A percentile compares a stretch with the other conserved stretches of the same genome.
Evolutionary conservation across 2,797 vertebrate genomes (phyloP).

Genomic region (Chiroxiphia lanceolata): DNA sequence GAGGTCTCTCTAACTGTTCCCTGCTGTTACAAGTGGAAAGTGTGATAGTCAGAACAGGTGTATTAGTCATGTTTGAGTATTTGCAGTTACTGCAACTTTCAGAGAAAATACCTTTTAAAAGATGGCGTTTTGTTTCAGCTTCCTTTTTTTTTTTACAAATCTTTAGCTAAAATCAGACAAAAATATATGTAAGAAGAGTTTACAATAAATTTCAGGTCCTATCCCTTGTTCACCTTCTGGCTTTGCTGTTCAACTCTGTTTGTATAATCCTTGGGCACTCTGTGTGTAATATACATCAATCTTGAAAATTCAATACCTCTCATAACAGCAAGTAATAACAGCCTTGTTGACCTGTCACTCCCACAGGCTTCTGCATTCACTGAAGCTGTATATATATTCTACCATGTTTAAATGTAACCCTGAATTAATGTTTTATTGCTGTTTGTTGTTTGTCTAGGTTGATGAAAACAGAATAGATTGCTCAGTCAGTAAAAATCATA

Average conservation of each 20-base stretch:
- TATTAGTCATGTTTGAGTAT: neutral
- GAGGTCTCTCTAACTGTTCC: neutral
- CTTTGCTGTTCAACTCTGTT: neutral
- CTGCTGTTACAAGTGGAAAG: neutral
- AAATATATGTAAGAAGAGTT: neutral
- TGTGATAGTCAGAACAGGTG: neutral
- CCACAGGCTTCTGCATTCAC: neutral
- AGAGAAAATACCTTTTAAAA: neutral
- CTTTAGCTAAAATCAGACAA: neutral
- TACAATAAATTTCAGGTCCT: neutral
- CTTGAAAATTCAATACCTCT: neutral
- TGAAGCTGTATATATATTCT: neutral
- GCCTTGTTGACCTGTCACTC: neutral
- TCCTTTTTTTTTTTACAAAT: neutral
- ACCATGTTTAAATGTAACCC: neutral
- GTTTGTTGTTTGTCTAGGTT: neutral
- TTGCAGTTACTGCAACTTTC: neutral
- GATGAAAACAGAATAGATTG: slow-evolving; percentile 16
- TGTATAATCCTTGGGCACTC: neutral
- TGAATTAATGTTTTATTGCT: neutral
- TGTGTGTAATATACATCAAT: neutral
- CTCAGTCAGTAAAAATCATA: neutral
- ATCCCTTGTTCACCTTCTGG: neutral
- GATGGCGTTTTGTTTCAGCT: neutral
- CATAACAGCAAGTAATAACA: neutral